Conservation (phyloP, 2,888 invertebrate species). For the Acleris literana region DNA sequence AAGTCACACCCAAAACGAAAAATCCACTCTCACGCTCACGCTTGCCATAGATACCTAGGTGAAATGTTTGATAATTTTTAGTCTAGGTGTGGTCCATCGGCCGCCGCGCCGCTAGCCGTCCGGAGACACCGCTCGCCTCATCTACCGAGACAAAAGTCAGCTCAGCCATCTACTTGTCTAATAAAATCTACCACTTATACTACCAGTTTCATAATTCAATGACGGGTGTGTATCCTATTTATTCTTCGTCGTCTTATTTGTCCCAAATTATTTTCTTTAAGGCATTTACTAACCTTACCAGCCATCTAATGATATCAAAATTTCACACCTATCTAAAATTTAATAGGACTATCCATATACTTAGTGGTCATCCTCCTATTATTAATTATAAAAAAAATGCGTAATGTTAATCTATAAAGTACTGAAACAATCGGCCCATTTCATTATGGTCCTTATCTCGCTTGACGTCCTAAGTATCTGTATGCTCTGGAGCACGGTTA, state of each 20-base stretch:
- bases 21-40: constrained; percentile 84
- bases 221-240: neutral
- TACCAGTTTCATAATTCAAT: neutral
- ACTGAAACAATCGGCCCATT: neutral
- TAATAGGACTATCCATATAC: too few species aligned
- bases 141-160: constrained; percentile 84
- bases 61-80: constrained; percentile 80
- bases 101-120: constrained; percentile 75
- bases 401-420: neutral
- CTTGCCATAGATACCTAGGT: constrained; percentile 84
- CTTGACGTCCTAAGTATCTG: neutral
- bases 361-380: too few species aligned
- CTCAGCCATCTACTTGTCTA: constrained; percentile 59
- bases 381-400: too few species aligned
- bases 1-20: constrained; percentile 84
- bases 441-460: neutral
- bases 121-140: constrained; percentile 78
- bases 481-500: constrained; percentile 35
- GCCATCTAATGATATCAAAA: too few species aligned
- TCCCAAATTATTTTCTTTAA: neutral
- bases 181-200: constrained; percentile 40
- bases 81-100: constrained; percentile 80
- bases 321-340: too few species aligned
- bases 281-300: too few species aligned
- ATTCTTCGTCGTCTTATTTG: neutral